Evolutionary conservation across 2,888 invertebrate genomes (phyloP), one percentile per base, ranked within the genome.

Genomic region (Serrognathus titanus): DNA sequence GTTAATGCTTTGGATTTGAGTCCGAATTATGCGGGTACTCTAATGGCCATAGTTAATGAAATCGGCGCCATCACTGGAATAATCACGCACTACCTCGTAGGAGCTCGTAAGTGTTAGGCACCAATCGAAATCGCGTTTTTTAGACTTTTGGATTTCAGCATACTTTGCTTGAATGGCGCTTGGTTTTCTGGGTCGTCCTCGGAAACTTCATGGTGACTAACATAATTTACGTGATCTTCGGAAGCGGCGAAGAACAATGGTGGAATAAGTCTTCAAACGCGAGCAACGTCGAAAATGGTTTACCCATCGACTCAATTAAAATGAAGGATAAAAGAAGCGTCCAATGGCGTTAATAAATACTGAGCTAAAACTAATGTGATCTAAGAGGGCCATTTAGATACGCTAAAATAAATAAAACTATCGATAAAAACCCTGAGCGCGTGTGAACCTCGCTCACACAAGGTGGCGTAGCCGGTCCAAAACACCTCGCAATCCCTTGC

Each of bases 141-240:
- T 31, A 1, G 6, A 31, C 24, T 6, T 31, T 31, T 31, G 24
- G 6, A 31, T 78, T 77, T n/a, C 76, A 83, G 84, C 80, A 83
- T 16, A 78, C 81, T 1, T 68, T 86, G 6, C 72, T 75, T 37
- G 84, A 89, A 76, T 91, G 91, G 91, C 80, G 86, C 12, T 65
- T 82, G 0, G 89, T 90, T 0, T 90, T 90, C 72, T 89, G 89
- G 86, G 84, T 90, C 20, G 85, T 88, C 48, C 79, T 88, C 1
- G 83, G 70, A 0, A 81, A 90, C 3, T 80, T 90, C 54, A 74
- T 84, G 1, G 56, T 82, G 1, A 86, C 89, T 3, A 88, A 88
- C 67, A 31, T 85, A 0, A 65, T 88, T 8, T 91, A 86, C 72
- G 63, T 86, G 2, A 47, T 87, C 4, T 87, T 84, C 70, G 88